Base-by-base conservation (phyloP, 2,113 vertebrate genomes). In the Notechis scutatus region DNA sequence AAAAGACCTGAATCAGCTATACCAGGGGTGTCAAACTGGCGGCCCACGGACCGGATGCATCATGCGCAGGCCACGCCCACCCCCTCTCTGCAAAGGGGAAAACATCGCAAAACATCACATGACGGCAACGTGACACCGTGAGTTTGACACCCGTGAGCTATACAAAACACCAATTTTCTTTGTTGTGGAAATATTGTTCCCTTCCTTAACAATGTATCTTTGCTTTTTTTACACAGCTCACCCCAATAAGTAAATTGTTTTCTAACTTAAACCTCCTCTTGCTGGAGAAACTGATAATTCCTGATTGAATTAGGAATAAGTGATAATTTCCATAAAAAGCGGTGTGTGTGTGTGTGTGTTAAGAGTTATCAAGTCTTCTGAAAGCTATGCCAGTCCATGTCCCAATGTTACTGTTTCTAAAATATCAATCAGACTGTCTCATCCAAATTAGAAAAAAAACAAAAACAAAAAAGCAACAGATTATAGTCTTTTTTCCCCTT, bases 401-500 rank as follows among this genome's bases (percentile, higher is more conserved):
- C 88, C 39, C 34, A 88, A 39, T 45, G 56, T 39, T 89, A 24
- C 42, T 45, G 14, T 61, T 90, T 90, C 39, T 61, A 47, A 20
- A 90, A 45, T 61, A 45, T 90, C 39, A 12, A 26, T 61, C 39
- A 95, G 52, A 86, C 92, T 92, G 81, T 61, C 10, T 39, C 97
- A 90, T 81, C 86, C 87, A 21, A n/a, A 34, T 88, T 39, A 55
- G 50, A 56, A 55, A n/a, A n/a, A 61, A 56, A 55, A 12, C 26
- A 88, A 29, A 15, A 88, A 7, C 47, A 54, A 42, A 57, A 89
- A 42, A 57, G 54, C 21, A 34, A 42, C 20, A 39, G 95, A 94
- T 96, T 96, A 93, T 92, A 95, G 18, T 88, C 94, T 45, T 95
- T 93, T 94, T 90, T 93, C 92, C 12, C 92, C 59, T 61, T 93